These are phyloP conservation scores for Epistrophe grossulariae DNA, from an alignment of 2,888 invertebrate species.

Conservation along the genomic window DNA sequence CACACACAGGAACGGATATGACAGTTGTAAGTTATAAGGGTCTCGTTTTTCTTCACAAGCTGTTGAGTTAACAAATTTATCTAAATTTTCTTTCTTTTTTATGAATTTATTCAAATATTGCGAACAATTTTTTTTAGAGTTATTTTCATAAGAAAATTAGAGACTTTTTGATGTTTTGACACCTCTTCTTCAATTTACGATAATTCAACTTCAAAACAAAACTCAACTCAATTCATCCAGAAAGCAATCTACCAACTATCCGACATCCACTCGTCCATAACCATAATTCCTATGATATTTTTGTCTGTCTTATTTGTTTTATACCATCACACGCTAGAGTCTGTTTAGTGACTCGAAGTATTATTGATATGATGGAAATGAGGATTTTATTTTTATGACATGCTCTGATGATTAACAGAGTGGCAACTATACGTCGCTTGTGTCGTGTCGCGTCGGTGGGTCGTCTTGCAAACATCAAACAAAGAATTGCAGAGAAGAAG, in stretches of 20 bases:
- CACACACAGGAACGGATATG: no score
- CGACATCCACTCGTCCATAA: conserved; percentile 49
- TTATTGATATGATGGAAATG: conserved; percentile 75
- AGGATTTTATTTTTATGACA: conserved; percentile 72
- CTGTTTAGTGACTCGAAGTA: conserved; percentile 62
- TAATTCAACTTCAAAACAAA: background rate
- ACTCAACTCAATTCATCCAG: conserved; percentile 20
- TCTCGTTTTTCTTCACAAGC: no score
- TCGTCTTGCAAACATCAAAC: conserved; percentile 65
- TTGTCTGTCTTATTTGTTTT: conserved; percentile 43
- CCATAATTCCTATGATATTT: conserved; percentile 26
- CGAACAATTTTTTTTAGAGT: no score
- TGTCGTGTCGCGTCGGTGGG: background rate
- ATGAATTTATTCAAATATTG: no score
- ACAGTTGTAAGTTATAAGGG: no score
- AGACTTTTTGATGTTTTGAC: background rate
- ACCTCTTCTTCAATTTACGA: background rate
- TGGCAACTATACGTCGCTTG: conserved; percentile 35
- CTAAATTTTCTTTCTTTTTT: no score
- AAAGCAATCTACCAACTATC: conserved; percentile 32
- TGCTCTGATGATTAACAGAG: conserved; percentile 62
- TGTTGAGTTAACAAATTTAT: no score
- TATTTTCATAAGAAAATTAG: no score
- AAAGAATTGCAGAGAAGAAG: conserved; percentile 56
- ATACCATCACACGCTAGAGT: conserved; percentile 20